phyloP scores from a whole-genome alignment of 2,888 invertebrate species.

The Drosophila anomelani region DNA sequence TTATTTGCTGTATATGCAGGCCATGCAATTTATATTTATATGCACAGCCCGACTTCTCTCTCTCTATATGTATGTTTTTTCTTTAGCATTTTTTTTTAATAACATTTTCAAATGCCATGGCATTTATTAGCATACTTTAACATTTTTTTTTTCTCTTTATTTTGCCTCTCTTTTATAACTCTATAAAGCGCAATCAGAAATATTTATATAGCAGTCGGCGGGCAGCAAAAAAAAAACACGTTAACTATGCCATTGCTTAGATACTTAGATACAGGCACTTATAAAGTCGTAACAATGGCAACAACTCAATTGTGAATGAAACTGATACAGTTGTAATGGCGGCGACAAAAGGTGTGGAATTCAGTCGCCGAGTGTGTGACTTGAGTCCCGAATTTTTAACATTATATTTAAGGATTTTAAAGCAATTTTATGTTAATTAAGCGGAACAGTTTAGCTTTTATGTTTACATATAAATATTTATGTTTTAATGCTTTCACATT shows the following conservation, averaged over 20 bases:
- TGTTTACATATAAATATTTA: background rate
- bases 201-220: slow-evolving; percentile 38
- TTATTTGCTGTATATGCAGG: slow-evolving; percentile 50
- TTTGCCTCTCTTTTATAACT: slow-evolving; percentile 61
- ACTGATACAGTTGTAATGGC: slow-evolving; percentile 45
- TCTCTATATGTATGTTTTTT: slow-evolving; percentile 17
- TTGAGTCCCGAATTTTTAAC: slow-evolving; percentile 12
- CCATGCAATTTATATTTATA: slow-evolving; percentile 73
- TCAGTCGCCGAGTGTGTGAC: slow-evolving; percentile 4
- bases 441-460: background rate
- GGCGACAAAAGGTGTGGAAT: slow-evolving; percentile 32
- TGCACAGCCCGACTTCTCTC: slow-evolving; percentile 62
- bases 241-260: slow-evolving; percentile 65
- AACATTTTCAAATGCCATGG: slow-evolving; percentile 78
- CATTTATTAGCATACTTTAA: slow-evolving; percentile 77
- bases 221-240: slow-evolving; percentile 28
- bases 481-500: background rate
- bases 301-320: slow-evolving; percentile 48
- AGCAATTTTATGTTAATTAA: background rate
- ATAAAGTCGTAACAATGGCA: slow-evolving; percentile 44
- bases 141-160: slow-evolving; percentile 24
- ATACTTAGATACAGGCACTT: slow-evolving; percentile 57
- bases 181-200: slow-evolving; percentile 65
- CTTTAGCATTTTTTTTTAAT: slow-evolving; percentile 54
- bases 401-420: background rate